These are phyloP conservation scores for Trachemys scripta DNA, from an alignment of 2,113 vertebrate genomes.

Conservation along the genomic window DNA sequence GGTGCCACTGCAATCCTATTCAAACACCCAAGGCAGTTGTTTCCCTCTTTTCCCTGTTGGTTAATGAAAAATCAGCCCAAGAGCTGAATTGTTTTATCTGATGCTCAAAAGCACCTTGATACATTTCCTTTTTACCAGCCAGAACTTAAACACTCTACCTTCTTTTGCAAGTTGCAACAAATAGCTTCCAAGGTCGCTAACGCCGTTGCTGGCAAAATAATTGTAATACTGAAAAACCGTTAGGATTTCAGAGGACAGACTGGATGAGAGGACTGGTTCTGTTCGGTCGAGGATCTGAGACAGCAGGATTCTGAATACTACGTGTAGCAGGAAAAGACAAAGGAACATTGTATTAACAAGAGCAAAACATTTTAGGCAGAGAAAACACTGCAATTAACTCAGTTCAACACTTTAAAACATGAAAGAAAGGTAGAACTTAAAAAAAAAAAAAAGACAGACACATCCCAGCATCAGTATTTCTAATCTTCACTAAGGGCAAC, in stretches of 20 bases:
- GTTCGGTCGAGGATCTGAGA: slow-evolving; percentile 91
- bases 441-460: too few species aligned
- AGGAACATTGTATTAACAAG: neutral
- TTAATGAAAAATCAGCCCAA: neutral
- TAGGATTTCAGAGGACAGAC: slow-evolving; percentile 87
- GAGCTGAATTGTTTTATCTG: neutral
- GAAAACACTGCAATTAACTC: accelerated
- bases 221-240: slow-evolving; percentile 94
- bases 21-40: neutral
- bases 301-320: slow-evolving; percentile 89
- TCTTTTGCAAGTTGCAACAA: slow-evolving; percentile 90
- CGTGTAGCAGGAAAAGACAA: neutral
- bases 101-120: neutral
- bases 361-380: neutral
- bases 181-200: slow-evolving; percentile 88
- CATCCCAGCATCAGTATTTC: accelerated
- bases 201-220: slow-evolving; percentile 86
- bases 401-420: neutral
- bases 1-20: neutral
- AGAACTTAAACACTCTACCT: slow-evolving; percentile 77
- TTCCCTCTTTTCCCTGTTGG: neutral
- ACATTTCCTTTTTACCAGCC: neutral
- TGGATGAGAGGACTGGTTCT: slow-evolving; percentile 80
- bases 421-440: neutral
- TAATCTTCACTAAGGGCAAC: neutral